Evolutionary conservation across 1,140 invertebrate genomes (phyloP).

Genomic region (Drosophila ironensis): DNA sequence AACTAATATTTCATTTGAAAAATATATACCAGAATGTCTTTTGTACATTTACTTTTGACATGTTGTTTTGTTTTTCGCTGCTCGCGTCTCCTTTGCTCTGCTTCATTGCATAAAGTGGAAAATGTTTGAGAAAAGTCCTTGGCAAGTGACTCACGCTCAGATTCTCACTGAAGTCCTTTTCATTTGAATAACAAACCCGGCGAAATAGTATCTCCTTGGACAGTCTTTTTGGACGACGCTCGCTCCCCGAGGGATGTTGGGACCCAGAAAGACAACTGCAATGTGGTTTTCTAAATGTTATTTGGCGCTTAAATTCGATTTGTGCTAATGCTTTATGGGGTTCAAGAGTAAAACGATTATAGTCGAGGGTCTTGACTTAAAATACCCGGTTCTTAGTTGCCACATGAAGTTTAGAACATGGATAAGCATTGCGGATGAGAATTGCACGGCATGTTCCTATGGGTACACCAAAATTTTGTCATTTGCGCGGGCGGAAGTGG

Average conservation of each 20-base stretch:
- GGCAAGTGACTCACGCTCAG: constrained; percentile 39
- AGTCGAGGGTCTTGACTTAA: no score
- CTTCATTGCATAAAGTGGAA: constrained; percentile 68
- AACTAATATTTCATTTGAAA: constrained; percentile 79
- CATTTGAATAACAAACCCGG: constrained; percentile 68
- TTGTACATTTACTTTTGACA: constrained; percentile 79
- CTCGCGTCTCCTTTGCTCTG: constrained; percentile 1
- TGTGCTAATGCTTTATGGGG: constrained; percentile 7
- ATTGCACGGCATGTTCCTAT: no score
- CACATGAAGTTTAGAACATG: no score
- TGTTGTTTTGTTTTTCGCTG: constrained; percentile 74
- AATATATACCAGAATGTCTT: constrained; percentile 77
- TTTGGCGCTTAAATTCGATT: constrained; percentile 20
- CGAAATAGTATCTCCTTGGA: constrained; percentile 56
- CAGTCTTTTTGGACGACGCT: constrained; percentile 23
- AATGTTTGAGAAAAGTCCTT: constrained; percentile 63
- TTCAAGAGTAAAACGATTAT: no score
- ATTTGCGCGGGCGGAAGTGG: no score
- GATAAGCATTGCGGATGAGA: no score
- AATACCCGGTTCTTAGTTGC: no score
- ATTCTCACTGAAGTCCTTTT: constrained; percentile 65
- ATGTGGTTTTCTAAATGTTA: neutral
- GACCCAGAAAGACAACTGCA: neutral
- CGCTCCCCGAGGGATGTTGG: constrained; percentile 11
- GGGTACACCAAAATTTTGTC: no score